Evolutionary conservation across 2,113 vertebrate species (phyloP).

Genomic region (Hydropotes inermis): DNA sequence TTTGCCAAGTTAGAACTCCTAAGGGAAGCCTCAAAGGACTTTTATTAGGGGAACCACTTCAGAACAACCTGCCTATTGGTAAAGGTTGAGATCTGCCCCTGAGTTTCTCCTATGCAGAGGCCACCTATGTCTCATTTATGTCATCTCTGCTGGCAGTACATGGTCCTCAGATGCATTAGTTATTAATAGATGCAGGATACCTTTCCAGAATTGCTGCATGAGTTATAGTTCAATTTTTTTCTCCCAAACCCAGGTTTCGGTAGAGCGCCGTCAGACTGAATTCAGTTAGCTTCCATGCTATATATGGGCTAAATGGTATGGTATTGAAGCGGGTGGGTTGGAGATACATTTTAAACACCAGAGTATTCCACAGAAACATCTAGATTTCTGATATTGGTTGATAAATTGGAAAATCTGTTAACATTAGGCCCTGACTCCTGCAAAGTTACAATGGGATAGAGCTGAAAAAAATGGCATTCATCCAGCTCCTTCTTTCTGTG

Average conservation of each 20-base stretch:
- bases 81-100: neutral
- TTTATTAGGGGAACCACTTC: neutral
- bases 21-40: neutral
- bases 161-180: neutral
- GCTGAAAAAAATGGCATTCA: neutral
- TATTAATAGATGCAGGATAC: neutral
- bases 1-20: neutral
- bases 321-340: neutral
- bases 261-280: neutral
- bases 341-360: neutral
- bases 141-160: neutral
- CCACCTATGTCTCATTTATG: neutral
- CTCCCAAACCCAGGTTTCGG: neutral
- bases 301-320: neutral
- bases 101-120: neutral
- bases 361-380: neutral
- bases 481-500: neutral
- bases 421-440: neutral
- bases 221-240: neutral
- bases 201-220: neutral
- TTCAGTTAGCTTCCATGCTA: neutral
- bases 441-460: neutral
- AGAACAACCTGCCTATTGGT: neutral
- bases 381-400: neutral
- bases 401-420: neutral